phyloP scores from a whole-genome alignment of 2,797 vertebrate genomes.

The Megaceryle alcyon region DNA sequence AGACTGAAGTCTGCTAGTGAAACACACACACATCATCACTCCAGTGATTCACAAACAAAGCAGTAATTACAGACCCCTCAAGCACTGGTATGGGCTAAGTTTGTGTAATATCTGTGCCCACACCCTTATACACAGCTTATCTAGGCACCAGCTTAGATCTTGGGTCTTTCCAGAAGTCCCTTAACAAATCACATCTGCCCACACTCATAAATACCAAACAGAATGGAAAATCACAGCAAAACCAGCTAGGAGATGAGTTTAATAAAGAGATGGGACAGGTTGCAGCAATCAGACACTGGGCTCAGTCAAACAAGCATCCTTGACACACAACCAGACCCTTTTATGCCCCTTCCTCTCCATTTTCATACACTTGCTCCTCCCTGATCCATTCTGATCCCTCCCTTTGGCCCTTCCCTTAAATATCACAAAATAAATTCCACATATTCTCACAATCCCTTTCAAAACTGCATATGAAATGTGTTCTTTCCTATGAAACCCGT shows the following conservation, averaged over 20 bases:
- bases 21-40: background rate
- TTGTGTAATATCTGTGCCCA: background rate
- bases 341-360: background rate
- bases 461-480: background rate
- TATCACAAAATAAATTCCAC: background rate
- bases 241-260: background rate
- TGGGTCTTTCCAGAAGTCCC: background rate
- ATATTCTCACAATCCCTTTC: background rate
- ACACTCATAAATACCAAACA: rapidly evolving
- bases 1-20: background rate
- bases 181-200: background rate
- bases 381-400: background rate
- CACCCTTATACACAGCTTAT: rapidly evolving
- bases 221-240: background rate
- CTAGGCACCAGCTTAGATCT: background rate
- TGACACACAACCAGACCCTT: background rate
- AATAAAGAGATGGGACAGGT: background rate
- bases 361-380: background rate
- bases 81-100: background rate
- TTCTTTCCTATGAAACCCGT: background rate
- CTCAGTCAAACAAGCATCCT: background rate
- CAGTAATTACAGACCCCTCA: background rate
- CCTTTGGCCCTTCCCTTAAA: background rate
- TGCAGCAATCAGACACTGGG: background rate
- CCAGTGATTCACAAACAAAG: background rate